A percentile compares a stretch with the other conserved stretches of the same genome.
These are phyloP conservation scores for Deroplatys truncata DNA, from an alignment of 2,888 invertebrate genomes.

Conservation along the genomic window DNA sequence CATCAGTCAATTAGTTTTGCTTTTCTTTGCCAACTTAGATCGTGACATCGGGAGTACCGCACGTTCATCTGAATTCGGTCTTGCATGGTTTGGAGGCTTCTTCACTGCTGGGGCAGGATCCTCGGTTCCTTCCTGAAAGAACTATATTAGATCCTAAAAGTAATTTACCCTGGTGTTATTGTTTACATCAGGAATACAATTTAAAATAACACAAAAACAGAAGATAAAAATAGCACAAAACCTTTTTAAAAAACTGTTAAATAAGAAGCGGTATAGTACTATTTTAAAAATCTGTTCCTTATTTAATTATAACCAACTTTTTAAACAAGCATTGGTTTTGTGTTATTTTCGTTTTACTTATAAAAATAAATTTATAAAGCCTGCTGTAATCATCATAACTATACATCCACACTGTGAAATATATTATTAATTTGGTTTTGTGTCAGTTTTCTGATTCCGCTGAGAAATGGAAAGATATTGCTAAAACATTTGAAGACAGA, in stretches of 20 bases:
- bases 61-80: not conserved
- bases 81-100: not conserved
- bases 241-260: not conserved
- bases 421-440: not conserved
- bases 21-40: not conserved
- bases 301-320: not conserved
- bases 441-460: conserved; percentile 5
- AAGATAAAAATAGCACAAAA: no score
- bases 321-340: not conserved
- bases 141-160: not conserved
- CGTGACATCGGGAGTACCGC: not conserved
- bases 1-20: not conserved
- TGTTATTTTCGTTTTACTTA: not conserved
- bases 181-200: not conserved
- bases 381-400: not conserved
- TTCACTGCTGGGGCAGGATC: conserved; percentile 1
- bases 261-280: not conserved
- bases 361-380: not conserved
- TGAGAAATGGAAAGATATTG: conserved; percentile 10
- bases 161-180: not conserved
- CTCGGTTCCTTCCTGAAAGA: not conserved
- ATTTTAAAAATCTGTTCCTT: not conserved
- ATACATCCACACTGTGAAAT: not conserved
- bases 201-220: no score
- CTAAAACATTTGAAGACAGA: not conserved